Base-by-base conservation (phyloP, 2,113 vertebrate genomes). In the Amblyornis subalaris region DNA sequence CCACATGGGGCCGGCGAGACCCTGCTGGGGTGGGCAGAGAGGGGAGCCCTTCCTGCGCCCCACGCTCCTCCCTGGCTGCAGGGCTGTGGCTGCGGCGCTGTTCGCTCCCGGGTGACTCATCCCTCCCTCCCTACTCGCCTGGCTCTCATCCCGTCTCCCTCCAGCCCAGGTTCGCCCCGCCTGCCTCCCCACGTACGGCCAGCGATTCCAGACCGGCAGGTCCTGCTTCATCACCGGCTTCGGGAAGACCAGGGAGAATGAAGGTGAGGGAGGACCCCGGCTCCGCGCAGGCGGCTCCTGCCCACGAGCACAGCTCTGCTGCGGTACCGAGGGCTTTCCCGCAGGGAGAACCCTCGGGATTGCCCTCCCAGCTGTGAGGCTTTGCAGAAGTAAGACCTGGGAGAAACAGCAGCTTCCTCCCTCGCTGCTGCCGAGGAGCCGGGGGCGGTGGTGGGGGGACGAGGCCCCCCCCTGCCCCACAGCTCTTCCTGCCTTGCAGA, bases 211-310 rank as follows among this genome's bases (percentile, higher is more conserved):
- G 69, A 89, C 94, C 2, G 97, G 97, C 61, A 93, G 97, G 48
- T 88, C 69, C 31, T 99, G 99, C 96, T 99, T 98, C 98, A 99
- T 98, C 82, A 98, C 99, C 0, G 99, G 99, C 71, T 99, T 99
- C 71, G 99, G 99, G 78, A 98, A 98, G 88, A 98, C 97, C 80
- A 91, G 88, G 70, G 98, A 98, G 84, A 95, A 97, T 0, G 97
- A 98, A 82, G 98, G 98, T 98, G 87, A 97, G 97, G 66, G n/a
- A 48, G 40, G 61, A 10, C 0, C 3, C 18, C 0, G 8, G 45
- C n/a, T 40, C 20, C 18, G 48, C 1, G 0, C 31, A 4, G 53
- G 74, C 69, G 48, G 74, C 47, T 35, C 60, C 85, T 7, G 44
- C 35, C 70, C 64, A 4, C 9, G 1, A 12, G 70, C 69, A 12